phyloP scores from a whole-genome alignment of 2,797 vertebrate genomes.

The Apogon hyalosoma region DNA sequence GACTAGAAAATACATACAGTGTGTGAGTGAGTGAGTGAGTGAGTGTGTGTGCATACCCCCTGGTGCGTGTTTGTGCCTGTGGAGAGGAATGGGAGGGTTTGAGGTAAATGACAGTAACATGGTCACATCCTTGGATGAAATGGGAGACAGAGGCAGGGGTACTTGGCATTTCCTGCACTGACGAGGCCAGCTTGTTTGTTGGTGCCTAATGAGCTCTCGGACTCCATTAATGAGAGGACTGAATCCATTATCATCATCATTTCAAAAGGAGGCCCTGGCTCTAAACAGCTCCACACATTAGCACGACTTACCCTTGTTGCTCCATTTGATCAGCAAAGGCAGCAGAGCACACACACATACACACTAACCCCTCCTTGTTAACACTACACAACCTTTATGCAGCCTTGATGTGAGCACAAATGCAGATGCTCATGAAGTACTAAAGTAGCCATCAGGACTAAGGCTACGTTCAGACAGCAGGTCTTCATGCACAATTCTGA shows the following conservation, averaged over 20 bases:
- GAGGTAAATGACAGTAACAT: constrained; percentile 78
- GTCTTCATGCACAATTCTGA: too few species aligned
- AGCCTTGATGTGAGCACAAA: constrained; percentile 43
- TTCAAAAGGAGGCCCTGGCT: constrained; percentile 96
- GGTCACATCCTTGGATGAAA: constrained; percentile 93
- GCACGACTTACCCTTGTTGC: constrained; percentile 95
- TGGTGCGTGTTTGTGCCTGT: constrained; percentile 72
- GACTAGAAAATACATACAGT: constrained; percentile 58
- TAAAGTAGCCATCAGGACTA: background rate
- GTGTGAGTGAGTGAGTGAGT: constrained; percentile 22
- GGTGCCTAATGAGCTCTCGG: constrained; percentile 99
- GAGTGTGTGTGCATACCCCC: constrained; percentile 37
- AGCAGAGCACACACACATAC: constrained; percentile 80
- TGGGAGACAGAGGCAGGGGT: constrained; percentile 77
- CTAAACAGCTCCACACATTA: constrained; percentile 98
- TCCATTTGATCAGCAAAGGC: constrained; percentile 98
- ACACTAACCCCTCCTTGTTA: constrained; percentile 57
- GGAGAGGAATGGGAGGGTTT: constrained; percentile 75
- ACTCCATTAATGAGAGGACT: constrained; percentile 99
- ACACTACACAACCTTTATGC: constrained; percentile 38
- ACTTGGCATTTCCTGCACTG: constrained; percentile 99
- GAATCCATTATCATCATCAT: constrained; percentile 99
- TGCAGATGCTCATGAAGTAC: constrained; percentile 32
- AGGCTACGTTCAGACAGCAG: too few species aligned
- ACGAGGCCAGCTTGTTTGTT: constrained; percentile 98